These are phyloP conservation scores for Gobio occitaniae DNA, from an alignment of 2,797 vertebrate species.

Conservation along the genomic window DNA sequence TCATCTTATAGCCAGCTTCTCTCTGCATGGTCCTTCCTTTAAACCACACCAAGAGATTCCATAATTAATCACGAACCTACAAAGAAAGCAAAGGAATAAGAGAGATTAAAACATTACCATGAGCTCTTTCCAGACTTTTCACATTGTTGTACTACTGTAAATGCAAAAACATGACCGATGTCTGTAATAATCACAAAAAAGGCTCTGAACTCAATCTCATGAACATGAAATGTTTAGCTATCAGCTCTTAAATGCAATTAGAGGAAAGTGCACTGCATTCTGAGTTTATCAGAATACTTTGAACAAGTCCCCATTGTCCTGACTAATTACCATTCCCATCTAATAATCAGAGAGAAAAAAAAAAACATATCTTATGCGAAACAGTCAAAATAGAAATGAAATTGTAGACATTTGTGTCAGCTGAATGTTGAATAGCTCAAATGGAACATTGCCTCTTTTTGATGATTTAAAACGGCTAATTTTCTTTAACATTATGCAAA, in stretches of 20 bases:
- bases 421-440: not conserved
- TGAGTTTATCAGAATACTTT: constrained; percentile 12
- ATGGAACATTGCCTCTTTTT: not conserved
- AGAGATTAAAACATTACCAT: not conserved
- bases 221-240: constrained; percentile 13
- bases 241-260: not conserved
- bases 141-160: not conserved
- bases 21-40: not conserved
- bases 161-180: not conserved
- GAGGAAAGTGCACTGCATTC: constrained; percentile 10
- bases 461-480: not conserved
- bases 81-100: not conserved
- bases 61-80: constrained; percentile 8
- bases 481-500: constrained; percentile 7
- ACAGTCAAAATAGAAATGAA: not conserved
- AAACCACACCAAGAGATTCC: not conserved
- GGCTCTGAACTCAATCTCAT: not conserved
- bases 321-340: constrained; percentile 3
- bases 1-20: constrained; percentile 2
- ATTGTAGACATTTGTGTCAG: not conserved
- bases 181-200: constrained; percentile 19
- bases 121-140: constrained; percentile 1
- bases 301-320: constrained; percentile 23
- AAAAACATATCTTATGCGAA: not conserved
- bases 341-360: not conserved